Evolutionary conservation across 2,797 vertebrate species (phyloP).

Genomic region (Lophotriccus pileatus): DNA sequence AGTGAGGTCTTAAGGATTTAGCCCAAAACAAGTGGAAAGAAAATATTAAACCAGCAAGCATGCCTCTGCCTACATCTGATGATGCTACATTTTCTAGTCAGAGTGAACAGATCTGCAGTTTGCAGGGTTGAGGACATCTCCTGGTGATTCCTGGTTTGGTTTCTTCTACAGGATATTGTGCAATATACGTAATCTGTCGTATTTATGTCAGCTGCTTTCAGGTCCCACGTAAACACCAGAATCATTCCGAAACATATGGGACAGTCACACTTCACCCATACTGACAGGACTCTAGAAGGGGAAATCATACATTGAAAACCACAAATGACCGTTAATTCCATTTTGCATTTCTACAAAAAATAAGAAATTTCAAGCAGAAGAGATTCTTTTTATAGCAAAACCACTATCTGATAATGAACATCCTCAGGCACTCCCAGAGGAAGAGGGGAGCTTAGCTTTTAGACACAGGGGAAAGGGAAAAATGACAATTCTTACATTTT

Average conservation of each 20-base stretch:
- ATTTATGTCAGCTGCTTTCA: background rate
- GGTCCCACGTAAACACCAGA: background rate
- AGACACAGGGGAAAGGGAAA: slow-evolving; percentile 1
- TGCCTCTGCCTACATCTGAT: background rate
- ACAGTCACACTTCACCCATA: background rate
- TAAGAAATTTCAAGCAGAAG: slow-evolving; percentile 19
- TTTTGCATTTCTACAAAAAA: slow-evolving; percentile 41
- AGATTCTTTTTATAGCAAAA: slow-evolving; percentile 38
- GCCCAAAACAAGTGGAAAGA: background rate
- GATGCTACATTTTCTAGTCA: background rate
- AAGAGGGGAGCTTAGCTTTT: background rate
- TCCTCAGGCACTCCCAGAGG: background rate
- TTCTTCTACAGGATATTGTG: background rate
- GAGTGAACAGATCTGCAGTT: background rate
- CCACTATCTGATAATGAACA: slow-evolving; percentile 12
- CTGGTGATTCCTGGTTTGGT: background rate
- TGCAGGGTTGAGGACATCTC: background rate
- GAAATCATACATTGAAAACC: slow-evolving; percentile 7
- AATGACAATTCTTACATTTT: background rate
- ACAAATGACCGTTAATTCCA: slow-evolving; percentile 8
- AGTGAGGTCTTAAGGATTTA: background rate
- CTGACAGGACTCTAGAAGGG: background rate
- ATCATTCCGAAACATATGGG: background rate
- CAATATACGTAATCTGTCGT: background rate
- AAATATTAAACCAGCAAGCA: background rate